A percentile compares a stretch with the other conserved stretches of the same genome.
phyloP scores from a whole-genome alignment of 2,113 vertebrate species.

The Eptatretus burgeri region DNA sequence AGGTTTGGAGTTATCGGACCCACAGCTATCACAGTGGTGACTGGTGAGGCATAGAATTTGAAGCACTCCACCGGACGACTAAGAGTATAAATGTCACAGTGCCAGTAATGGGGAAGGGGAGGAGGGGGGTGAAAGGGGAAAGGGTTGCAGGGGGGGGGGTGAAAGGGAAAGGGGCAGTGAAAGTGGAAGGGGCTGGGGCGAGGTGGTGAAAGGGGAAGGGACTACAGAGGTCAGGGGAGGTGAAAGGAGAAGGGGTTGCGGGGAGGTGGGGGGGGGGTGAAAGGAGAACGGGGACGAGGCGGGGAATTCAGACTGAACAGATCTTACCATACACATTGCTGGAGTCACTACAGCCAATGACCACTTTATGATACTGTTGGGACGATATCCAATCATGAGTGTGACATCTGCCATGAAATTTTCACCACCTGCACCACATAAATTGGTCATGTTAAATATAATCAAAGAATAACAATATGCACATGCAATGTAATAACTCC shows the following conservation, averaged over 20 bases:
- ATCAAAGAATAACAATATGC: too few species aligned
- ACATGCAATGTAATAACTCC: too few species aligned
- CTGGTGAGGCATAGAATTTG: too few species aligned
- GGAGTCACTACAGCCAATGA: conserved; percentile 78
- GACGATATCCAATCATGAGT: conserved; percentile 79
- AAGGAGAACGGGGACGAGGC: neutral
- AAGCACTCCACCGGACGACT: too few species aligned
- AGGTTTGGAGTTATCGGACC: too few species aligned
- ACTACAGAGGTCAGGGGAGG: neutral
- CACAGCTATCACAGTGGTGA: too few species aligned
- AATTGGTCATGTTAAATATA: neutral
- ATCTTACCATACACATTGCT: conserved; percentile 51
- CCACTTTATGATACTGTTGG: conserved; percentile 78
- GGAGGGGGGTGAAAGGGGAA: too few species aligned
- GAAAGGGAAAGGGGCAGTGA: too few species aligned
- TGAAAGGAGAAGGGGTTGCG: neutral
- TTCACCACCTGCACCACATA: conserved; percentile 33
- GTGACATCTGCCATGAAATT: conserved; percentile 80
- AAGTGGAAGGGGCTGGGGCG: too few species aligned
- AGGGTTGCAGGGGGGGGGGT: too few species aligned
- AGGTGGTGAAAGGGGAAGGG: neutral
- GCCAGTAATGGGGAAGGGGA: too few species aligned
- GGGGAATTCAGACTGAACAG: neutral
- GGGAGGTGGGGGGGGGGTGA: neutral
- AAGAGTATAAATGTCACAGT: too few species aligned